phyloP scores from a whole-genome alignment of 1,140 invertebrate species.

The Geopemphigus sp. region DNA sequence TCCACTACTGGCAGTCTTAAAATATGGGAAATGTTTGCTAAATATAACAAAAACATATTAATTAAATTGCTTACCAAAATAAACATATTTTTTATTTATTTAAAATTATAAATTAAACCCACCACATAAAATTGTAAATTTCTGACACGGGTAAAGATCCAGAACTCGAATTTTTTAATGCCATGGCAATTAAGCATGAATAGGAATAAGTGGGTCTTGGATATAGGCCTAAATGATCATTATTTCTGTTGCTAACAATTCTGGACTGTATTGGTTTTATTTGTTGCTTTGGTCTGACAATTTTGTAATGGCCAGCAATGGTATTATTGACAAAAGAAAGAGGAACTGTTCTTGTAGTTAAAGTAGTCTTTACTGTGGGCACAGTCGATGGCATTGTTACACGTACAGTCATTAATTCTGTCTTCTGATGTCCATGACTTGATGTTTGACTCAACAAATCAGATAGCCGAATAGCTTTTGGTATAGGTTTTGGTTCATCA shows the following conservation, averaged over 20 bases:
- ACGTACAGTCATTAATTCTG: constrained; percentile 58
- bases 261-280: constrained; percentile 47
- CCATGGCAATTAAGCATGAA: constrained; percentile 95
- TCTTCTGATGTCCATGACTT: constrained; percentile 54
- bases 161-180: constrained; percentile 90
- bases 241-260: neutral
- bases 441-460: constrained; percentile 52
- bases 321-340: constrained; percentile 45
- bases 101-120: constrained; percentile 50
- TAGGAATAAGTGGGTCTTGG: constrained; percentile 97
- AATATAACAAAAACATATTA: constrained; percentile 56
- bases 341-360: constrained; percentile 44
- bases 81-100: neutral
- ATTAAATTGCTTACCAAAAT: neutral
- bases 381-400: constrained; percentile 55
- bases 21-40: constrained; percentile 96
- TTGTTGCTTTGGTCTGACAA: constrained; percentile 38
- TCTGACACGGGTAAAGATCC: constrained; percentile 95
- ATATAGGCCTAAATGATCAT: constrained; percentile 60
- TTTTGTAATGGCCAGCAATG: constrained; percentile 25
- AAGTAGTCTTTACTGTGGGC: constrained; percentile 31
- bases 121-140: constrained; percentile 99
- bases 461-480: constrained; percentile 55
- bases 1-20: constrained; percentile 93
- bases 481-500: constrained; percentile 59